Evolutionary conservation across 2,113 vertebrate genomes (phyloP).

Genomic region (Pseudorhombus dupliciocellatus): DNA sequence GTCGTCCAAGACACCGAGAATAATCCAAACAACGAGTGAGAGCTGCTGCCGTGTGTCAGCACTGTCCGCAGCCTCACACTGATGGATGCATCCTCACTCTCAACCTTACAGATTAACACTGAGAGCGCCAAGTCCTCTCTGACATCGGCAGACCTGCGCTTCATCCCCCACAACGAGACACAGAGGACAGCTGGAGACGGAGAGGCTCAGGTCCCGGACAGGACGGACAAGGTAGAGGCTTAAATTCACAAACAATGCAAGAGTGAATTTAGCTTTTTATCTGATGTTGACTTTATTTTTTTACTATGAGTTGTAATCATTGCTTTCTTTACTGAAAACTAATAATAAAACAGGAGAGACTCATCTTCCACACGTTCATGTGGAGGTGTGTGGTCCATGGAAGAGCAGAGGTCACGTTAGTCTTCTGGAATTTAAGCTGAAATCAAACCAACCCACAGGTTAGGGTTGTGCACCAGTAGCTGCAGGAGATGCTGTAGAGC

Average conservation of each 20-base stretch:
- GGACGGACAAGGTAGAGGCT: slow-evolving; percentile 83
- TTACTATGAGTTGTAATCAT: too few species aligned
- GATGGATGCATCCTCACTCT: not conserved
- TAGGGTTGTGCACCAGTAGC: too few species aligned
- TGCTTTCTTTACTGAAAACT: slow-evolving; percentile 75
- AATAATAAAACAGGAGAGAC: slow-evolving; percentile 84
- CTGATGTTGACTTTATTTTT: not conserved
- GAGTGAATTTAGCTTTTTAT: too few species aligned
- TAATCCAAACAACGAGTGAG: not conserved
- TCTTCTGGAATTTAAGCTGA: too few species aligned
- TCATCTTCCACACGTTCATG: slow-evolving; percentile 78
- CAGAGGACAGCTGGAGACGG: slow-evolving; percentile 64
- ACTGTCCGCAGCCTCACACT: not conserved
- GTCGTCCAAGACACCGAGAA: not conserved
- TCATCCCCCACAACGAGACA: slow-evolving; percentile 81
- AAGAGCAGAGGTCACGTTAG: slow-evolving; percentile 87
- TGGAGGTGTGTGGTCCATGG: slow-evolving; percentile 80
- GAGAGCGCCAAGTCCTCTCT: slow-evolving; percentile 81
- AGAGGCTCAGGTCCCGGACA: slow-evolving; percentile 77
- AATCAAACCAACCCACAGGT: too few species aligned
- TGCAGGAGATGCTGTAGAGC: too few species aligned
- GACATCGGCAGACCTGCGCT: slow-evolving; percentile 74
- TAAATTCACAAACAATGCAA: too few species aligned
- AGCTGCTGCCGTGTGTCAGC: not conserved
- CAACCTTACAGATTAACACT: slow-evolving; percentile 86